Evolutionary conservation across 2,113 vertebrate species (phyloP).

Genomic region (Albula goreensis): DNA sequence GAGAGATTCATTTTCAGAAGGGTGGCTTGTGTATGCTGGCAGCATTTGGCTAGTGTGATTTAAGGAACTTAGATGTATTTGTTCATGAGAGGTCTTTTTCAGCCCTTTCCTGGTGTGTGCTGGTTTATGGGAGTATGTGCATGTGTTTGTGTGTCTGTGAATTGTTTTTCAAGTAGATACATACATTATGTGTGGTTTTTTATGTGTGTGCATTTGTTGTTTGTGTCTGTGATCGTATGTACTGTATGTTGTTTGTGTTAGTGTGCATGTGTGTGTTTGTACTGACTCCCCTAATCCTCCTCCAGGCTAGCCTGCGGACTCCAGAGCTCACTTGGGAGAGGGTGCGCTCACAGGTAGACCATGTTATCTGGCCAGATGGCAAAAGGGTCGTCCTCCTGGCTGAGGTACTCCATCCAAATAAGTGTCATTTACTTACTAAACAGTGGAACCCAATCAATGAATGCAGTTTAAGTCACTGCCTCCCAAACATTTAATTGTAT

Average conservation of each 20-base stretch:
- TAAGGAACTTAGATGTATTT: too few relatives aligned
- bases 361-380: conserved; percentile 82
- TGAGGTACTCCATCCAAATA: conserved; percentile 60
- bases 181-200: neutral
- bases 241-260: neutral
- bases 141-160: too few relatives aligned
- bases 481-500: neutral
- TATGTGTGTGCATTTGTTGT: too few relatives aligned
- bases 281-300: neutral
- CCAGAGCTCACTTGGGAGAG: conserved; percentile 83
- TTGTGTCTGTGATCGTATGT: neutral
- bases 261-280: neutral
- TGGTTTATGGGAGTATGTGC: too few relatives aligned
- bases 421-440: too few relatives aligned
- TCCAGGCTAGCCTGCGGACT: conserved; percentile 77
- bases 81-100: too few relatives aligned
- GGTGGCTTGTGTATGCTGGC: too few relatives aligned
- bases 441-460: too few relatives aligned
- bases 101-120: too few relatives aligned
- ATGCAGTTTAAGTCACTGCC: too few relatives aligned
- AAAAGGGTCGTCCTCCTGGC: conserved; percentile 81
- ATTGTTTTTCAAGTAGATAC: neutral
- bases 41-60: too few relatives aligned
- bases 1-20: neutral
- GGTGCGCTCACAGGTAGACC: conserved; percentile 81